These are phyloP conservation scores for Lysandra bellargus DNA, from an alignment of 2,888 invertebrate species.

Conservation along the genomic window DNA sequence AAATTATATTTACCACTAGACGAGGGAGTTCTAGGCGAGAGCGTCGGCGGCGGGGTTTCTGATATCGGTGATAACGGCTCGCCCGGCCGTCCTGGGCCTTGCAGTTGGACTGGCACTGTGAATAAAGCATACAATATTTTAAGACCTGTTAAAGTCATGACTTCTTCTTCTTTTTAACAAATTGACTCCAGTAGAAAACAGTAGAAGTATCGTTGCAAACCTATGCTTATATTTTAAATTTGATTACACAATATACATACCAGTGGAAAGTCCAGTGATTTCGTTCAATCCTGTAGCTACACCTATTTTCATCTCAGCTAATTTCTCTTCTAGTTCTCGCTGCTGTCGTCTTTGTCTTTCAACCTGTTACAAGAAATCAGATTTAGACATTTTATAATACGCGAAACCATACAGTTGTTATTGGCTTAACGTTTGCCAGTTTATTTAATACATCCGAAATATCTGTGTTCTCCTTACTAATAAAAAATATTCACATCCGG, in stretches of 20 bases:
- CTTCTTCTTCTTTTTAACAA: background rate
- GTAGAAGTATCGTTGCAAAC: no score
- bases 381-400: background rate
- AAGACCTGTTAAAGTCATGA: background rate
- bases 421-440: no score
- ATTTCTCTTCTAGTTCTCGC: conserved; percentile 71
- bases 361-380: conserved; percentile 72
- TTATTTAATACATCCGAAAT: no score
- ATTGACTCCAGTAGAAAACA: background rate
- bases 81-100: conserved; percentile 72
- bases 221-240: no score
- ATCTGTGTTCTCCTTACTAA: no score
- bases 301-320: conserved; percentile 81
- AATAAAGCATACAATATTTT: background rate
- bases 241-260: conserved; percentile 44
- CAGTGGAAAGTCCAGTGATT: conserved; percentile 74
- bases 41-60: conserved; percentile 87
- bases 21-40: conserved; percentile 72
- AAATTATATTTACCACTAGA: conserved; percentile 65
- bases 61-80: conserved; percentile 91
- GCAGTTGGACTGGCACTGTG: conserved; percentile 72
- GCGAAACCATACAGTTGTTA: no score
- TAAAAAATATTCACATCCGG: no score
- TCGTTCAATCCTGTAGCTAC: conserved; percentile 70
- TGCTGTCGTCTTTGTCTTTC: conserved; percentile 82